Percentiles rank a stretch among this genome's conserved stretches.
phyloP scores from a whole-genome alignment of 2,113 vertebrate genomes.

The Arizona elegans region DNA sequence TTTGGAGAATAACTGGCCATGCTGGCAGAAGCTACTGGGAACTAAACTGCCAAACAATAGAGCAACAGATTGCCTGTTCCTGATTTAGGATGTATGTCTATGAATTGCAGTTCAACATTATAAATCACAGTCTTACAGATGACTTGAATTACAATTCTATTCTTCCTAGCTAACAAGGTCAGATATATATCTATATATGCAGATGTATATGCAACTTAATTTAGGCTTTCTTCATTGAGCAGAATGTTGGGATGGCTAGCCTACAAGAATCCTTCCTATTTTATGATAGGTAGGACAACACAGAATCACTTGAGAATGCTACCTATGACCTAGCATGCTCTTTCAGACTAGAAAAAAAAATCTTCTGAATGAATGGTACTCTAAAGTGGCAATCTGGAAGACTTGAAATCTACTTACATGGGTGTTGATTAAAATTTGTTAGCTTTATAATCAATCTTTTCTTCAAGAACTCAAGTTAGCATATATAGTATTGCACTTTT shows the following conservation, averaged over 20 bases:
- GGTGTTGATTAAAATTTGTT: neutral
- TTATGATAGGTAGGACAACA: neutral
- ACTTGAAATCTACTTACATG: neutral
- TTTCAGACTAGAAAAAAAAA: neutral
- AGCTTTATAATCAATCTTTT: neutral
- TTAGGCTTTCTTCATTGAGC: neutral
- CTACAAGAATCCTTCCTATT: neutral
- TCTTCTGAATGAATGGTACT: neutral
- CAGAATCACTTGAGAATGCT: neutral
- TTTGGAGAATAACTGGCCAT: constrained; percentile 26
- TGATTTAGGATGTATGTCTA: neutral
- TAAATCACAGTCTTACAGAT: neutral
- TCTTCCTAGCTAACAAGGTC: neutral
- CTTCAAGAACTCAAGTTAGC: neutral
- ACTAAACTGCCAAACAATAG: neutral
- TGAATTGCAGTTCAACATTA: neutral
- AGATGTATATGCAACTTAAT: neutral
- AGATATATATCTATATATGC: neutral
- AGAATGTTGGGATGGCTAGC: neutral
- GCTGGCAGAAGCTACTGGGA: neutral
- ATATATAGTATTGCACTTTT: neutral
- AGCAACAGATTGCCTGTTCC: neutral
- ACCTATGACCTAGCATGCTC: neutral
- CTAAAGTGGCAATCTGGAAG: neutral
- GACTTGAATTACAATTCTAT: neutral